phyloP scores from a whole-genome alignment of 2,797 vertebrate genomes.

The Gadopsis marmoratus region DNA sequence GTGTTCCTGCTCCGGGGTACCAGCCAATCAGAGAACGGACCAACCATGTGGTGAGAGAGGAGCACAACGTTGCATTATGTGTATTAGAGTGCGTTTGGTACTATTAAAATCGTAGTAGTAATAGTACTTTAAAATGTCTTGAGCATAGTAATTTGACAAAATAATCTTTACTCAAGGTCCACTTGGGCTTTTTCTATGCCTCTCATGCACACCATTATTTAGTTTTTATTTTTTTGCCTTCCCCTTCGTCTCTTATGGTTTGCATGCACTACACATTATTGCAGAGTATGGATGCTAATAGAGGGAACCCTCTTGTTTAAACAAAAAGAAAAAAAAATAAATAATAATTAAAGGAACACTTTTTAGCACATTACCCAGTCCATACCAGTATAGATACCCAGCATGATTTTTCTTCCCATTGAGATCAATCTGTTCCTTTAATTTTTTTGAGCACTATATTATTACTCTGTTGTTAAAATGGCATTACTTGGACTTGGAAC shows the following conservation, averaged over 20 bases:
- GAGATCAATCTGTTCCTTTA: too few species aligned
- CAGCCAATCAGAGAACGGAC: slow-evolving; percentile 81
- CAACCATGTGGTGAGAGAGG: slow-evolving; percentile 89
- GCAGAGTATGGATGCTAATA: background rate
- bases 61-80: background rate
- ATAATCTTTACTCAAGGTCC: background rate
- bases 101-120: too few species aligned
- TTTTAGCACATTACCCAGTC: too few species aligned
- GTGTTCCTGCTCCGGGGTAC: slow-evolving; percentile 87
- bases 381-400: too few species aligned
- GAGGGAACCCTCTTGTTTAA: too few species aligned
- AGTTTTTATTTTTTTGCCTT: background rate
- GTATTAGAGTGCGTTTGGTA: background rate
- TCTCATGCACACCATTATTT: background rate
- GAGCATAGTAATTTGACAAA: background rate
- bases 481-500: too few species aligned
- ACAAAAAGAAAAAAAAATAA: too few species aligned
- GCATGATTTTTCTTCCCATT: too few species aligned
- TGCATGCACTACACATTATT: background rate
- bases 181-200: background rate
- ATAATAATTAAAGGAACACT: too few species aligned
- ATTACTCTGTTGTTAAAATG: too few species aligned
- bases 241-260: background rate
- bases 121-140: background rate
- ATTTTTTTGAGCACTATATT: too few species aligned